A percentile compares a stretch with the other conserved stretches of the same genome.
These are phyloP conservation scores for Muntiacus muntjak DNA, from an alignment of 2,113 vertebrate species.

Conservation along the genomic window DNA sequence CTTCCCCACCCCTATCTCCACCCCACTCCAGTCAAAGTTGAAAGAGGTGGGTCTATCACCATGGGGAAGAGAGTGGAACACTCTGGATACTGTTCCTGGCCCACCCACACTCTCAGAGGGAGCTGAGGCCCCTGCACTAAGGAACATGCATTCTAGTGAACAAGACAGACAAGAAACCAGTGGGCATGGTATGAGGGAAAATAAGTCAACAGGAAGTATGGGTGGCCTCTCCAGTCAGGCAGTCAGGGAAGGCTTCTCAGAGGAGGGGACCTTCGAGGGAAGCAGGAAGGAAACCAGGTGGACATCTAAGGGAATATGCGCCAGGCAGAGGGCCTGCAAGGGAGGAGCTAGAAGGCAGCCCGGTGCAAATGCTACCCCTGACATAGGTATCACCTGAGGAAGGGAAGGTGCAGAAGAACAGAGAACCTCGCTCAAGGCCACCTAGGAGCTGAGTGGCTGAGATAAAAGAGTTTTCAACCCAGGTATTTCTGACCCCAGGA, in stretches of 20 bases:
- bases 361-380: accelerated
- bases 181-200: not conserved
- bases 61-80: not conserved
- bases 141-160: not conserved
- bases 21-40: not conserved
- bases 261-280: no score
- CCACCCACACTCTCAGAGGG: not conserved
- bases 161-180: not conserved
- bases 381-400: not conserved
- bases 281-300: not conserved
- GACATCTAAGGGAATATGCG: not conserved
- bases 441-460: not conserved
- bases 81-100: no score
- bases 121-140: not conserved
- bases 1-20: not conserved
- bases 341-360: not conserved
- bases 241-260: not conserved
- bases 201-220: not conserved
- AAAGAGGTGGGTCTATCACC: not conserved
- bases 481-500: not conserved
- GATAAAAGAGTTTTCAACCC: not conserved
- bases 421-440: not conserved
- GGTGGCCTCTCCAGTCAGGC: not conserved
- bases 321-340: not conserved
- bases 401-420: not conserved